A percentile compares a stretch with the other conserved stretches of the same genome.
phyloP scores from a whole-genome alignment of 2,888 invertebrate species.

The Pocota personata region DNA sequence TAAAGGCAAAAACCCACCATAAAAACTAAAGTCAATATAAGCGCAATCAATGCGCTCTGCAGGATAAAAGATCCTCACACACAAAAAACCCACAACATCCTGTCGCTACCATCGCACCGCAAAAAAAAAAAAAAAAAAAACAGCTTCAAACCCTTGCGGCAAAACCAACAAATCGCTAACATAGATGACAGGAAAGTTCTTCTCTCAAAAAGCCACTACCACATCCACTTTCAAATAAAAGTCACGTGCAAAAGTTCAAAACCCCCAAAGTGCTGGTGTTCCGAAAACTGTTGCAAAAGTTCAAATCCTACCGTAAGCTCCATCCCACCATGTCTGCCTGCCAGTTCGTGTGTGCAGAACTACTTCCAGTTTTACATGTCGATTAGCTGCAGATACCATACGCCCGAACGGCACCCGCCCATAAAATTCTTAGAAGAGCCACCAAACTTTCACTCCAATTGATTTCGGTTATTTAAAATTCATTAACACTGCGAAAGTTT shows the following conservation, averaged over 20 bases:
- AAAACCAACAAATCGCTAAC: conserved; percentile 58
- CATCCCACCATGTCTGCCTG: neutral
- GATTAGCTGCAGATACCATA: conserved; percentile 42
- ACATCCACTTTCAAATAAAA: conserved; percentile 60
- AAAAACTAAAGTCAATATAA: conserved; percentile 41
- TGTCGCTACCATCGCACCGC: conserved; percentile 23
- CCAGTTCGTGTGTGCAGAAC: neutral
- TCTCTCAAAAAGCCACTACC: conserved; percentile 5
- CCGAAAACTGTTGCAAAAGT: conserved; percentile 48
- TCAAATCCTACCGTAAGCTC: conserved; percentile 13
- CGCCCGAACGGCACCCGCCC: neutral
- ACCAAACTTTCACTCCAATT: conserved; percentile 65
- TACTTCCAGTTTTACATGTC: conserved; percentile 45
- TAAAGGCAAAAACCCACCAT: neutral
- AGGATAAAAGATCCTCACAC: conserved; percentile 11
- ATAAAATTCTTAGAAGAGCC: conserved; percentile 43
- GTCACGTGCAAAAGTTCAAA: conserved; percentile 67
- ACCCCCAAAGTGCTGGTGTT: conserved; percentile 58
- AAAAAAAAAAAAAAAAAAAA: neutral
- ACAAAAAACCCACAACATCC: conserved; percentile 34
- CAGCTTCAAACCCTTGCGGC: conserved; percentile 13
- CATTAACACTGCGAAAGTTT: conserved; percentile 61
- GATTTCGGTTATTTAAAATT: conserved; percentile 68
- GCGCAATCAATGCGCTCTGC: conserved; percentile 50
- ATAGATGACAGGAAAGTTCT: conserved; percentile 52